Base-by-base conservation (phyloP, 2,113 vertebrate species). In the Carettochelys insculpta region DNA sequence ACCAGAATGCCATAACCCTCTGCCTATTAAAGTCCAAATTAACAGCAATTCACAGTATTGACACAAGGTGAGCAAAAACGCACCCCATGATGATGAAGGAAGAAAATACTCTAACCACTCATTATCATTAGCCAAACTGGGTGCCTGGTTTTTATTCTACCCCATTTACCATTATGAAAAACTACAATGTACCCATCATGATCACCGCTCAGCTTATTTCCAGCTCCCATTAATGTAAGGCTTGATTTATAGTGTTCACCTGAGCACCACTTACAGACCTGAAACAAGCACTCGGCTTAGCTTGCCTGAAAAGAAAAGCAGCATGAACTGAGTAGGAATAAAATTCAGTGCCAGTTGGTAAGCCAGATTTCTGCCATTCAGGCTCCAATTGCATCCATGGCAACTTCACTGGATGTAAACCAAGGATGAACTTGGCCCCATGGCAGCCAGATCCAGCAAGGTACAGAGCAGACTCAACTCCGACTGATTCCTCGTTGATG, bases 401-500 rank as follows among this genome's bases (percentile, higher is more conserved):
- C 19, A 5, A 29, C 2, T 27, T 13, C 0, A 7, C 77, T 78
- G 76, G 81, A 47, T 6, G 52, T 16, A 41, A 3, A 14, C 1
- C 17, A 80, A 5, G 25, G 25, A 93, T 82, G 47, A 84, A 27
- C 19, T 45, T 2, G 2, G 20, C 29, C 38, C 90, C 29, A n/a
- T 2, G 51, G 9, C 51, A 16, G 31, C 9, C 52, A 8, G 4
- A 29, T 16, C 2, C 11, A 41, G 51, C 1, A 11, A 71, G 34
- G 77, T 76, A 65, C 19, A 34, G 77, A 5, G 6, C 50, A 79
- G 87, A 1, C n/a, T 82, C 24, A 45, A 3, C 6, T 1, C 1
- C 50, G 0, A 0, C 2, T 8, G 90, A 54, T 27, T 0, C 0
- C 27, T n/a, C 19, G 27, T 41, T 48, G 41, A 19, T 0, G 0